These are phyloP conservation scores for Heliconius himera DNA, from an alignment of 1,140 invertebrate genomes.

Conservation along the genomic window DNA sequence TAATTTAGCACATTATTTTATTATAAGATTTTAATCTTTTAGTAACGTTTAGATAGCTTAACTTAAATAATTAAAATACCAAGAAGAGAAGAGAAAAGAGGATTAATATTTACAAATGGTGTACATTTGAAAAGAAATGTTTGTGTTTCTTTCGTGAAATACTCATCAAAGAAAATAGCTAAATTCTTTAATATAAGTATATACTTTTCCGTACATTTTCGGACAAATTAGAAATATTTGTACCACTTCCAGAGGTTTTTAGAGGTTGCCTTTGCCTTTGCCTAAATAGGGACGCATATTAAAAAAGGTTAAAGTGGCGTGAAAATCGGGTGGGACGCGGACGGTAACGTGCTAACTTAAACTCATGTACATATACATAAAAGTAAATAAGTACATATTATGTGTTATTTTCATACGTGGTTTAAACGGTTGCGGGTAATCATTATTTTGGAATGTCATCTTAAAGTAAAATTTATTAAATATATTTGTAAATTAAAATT, in stretches of 20 bases:
- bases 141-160: not conserved
- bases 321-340: conserved; percentile 3
- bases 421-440: not conserved
- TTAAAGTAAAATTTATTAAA: too few species aligned
- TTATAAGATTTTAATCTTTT: not conserved
- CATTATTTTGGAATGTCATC: too few species aligned
- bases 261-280: not conserved
- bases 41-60: not conserved
- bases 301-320: conserved; percentile 14
- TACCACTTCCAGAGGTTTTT: not conserved
- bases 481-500: too few species aligned
- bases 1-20: not conserved
- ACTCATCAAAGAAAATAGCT: not conserved
- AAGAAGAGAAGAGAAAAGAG: not conserved
- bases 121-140: not conserved
- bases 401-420: not conserved
- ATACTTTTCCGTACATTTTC: not conserved
- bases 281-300: conserved; percentile 13
- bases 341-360: conserved; percentile 14
- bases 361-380: not conserved
- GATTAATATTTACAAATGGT: not conserved
- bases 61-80: not conserved
- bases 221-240: conserved; percentile 1
- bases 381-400: not conserved
- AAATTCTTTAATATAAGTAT: not conserved